Percentiles rank a stretch among this genome's conserved stretches.
Conservation (phyloP, 2,888 invertebrate species). For the Drosophila subsilvestris region DNA sequence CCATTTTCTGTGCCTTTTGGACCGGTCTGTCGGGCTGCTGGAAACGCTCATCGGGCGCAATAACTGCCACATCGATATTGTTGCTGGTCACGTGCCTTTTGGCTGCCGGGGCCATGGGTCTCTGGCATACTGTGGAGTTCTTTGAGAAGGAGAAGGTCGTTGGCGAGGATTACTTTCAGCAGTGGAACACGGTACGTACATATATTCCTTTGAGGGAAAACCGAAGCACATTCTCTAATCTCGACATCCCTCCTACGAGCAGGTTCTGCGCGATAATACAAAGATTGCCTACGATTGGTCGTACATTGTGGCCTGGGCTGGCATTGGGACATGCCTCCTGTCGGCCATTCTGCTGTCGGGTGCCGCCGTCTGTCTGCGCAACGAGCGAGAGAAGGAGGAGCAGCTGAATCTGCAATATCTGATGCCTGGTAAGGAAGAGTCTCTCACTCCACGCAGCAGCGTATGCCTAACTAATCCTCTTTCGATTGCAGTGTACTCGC, state of each 20-base stretch:
- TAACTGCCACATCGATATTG: conserved; percentile 94
- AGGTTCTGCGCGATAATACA: conserved; percentile 94
- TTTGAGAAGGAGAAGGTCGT: conserved; percentile 97
- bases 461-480: no score
- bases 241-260: neutral
- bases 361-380: conserved; percentile 96
- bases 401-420: conserved; percentile 98
- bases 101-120: conserved; percentile 96
- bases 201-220: no score
- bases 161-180: conserved; percentile 95
- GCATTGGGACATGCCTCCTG: conserved; percentile 95
- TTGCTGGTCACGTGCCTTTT: conserved; percentile 88
- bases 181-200: conserved; percentile 92
- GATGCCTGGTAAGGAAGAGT: conserved; percentile 92
- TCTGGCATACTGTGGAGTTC: conserved; percentile 98
- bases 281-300: conserved; percentile 97
- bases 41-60: conserved; percentile 96
- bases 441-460: no score
- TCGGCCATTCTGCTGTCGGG: conserved; percentile 96
- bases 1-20: conserved; percentile 97
- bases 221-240: neutral
- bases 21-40: conserved; percentile 98
- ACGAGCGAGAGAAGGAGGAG: conserved; percentile 96
- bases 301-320: conserved; percentile 98
- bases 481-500: conserved; percentile 91